Evolutionary conservation across 2,113 vertebrate genomes (phyloP), one percentile per base, ranked within the genome.

Genomic region (Bagarius yarrelli): DNA sequence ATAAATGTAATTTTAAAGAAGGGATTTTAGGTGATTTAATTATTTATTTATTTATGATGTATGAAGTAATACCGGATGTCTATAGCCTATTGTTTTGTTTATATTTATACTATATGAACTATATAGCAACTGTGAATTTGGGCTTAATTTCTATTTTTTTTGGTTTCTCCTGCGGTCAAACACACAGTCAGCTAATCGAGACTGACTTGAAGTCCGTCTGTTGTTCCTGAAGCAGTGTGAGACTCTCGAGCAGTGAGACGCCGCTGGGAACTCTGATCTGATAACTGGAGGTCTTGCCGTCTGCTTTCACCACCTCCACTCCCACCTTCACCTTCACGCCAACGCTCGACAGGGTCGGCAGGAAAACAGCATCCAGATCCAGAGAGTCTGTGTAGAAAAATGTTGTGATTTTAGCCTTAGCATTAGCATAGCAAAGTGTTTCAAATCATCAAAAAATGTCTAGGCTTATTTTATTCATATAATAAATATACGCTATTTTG

Each of bases 131-230:
- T 6, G 21, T 8, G 67, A 25, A 4, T 21, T 8, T 19, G 63
- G 16, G 40, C 14, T 25, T 19, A 30, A n/a, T 34, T 15, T 18
- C 21, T 32, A 56, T 8, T 21, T 0, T 36, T 53, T 36, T 69
- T 52, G 18, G 47, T 71, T 3, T 8, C 71, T 76, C 8, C 53
- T 16, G 15, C 52, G 23, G 0, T 19, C 13, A 40, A 72, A 53
- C 30, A 52, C 66, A 44, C 30, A 9, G 30, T n/a, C 15, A 30
- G 8, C n/a, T 21, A 71, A 77, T 60, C 0, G 70, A n/a, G 81
- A 91, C 93, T 94, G 70, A 99, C 97, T 14, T 95, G 89, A 98
- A 96, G 36, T 80, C 80, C 11, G 0, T 4, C 40, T 73, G 63
- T 40, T 86, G 85, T 2, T 63, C 56, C 0, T 83, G 59, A 0